Base-by-base conservation (phyloP, 2,113 vertebrate species). In the Pithys albifrons region DNA sequence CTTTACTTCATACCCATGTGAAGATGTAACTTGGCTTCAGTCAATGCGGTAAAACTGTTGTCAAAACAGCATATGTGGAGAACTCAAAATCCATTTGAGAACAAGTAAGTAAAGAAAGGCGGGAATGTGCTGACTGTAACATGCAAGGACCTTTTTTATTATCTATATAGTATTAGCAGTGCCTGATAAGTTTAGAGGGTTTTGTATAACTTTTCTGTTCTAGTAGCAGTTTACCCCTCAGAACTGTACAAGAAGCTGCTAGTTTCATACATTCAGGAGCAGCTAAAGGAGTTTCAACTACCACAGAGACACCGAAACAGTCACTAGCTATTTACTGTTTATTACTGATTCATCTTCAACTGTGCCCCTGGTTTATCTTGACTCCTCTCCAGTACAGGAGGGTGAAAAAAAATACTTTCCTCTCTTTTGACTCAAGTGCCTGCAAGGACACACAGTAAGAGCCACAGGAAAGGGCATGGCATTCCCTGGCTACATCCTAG, bases 221-320 rank as follows among this genome's bases (percentile, higher is more conserved):
- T 19, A 39, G 33, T 3, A 65, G 59, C 35, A 74, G 15, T 78
- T 81, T 81, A 2, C 6, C 5, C 11, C 57, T 35, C 1, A 1
- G 10, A 71, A 55, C 5, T 6, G 3, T 51, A 49, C 25, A 39
- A 29, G n/a, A 4, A 49, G 5, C 15, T 73, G 7, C 48, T 27
- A 37, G 8, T 39, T 0, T 0, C n/a, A 7, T 19, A 52, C 0
- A 2, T 17, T 17, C 45, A 35, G 67, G 19, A 75, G 17, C 39
- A 78, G 25, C 29, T 55, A 3, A 4, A 33, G 54, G 33, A 91
- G 22, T 79, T 91, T 66, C 75, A 55, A 3, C 23, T 14, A 39
- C 46, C 2, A 43, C 28, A 77, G 39, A 81, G 52, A 57, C 27
- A 22, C 6, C 29, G 57, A 85, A 91, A 71, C 7, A n/a, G 22